Evolutionary conservation across 2,113 vertebrate species (phyloP).

Genomic region (Triplophysa tibetana): DNA sequence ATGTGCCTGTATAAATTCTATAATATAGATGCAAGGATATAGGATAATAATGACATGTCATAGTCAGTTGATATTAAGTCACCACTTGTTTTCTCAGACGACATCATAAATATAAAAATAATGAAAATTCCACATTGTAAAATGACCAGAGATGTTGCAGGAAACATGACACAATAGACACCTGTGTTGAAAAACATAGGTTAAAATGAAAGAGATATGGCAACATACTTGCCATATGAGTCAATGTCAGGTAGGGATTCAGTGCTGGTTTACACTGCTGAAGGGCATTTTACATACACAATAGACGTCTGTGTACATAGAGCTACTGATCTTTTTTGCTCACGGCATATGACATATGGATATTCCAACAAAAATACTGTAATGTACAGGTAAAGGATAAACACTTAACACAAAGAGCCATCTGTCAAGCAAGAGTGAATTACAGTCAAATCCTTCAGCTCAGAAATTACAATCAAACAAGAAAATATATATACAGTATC

Average conservation of each 20-base stretch:
- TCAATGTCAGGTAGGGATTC: constrained; percentile 23
- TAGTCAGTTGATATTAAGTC: neutral
- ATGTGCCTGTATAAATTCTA: neutral
- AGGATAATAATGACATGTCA: neutral
- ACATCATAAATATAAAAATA: neutral
- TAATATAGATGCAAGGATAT: neutral
- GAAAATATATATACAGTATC: too few relatives aligned
- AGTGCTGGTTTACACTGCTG: constrained; percentile 10
- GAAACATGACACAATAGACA: constrained; percentile 13
- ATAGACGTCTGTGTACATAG: constrained; percentile 30
- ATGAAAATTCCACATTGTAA: constrained; percentile 1
- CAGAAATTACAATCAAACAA: too few relatives aligned
- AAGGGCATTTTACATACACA: constrained; percentile 28
- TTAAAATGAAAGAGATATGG: constrained; percentile 25
- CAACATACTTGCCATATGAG: constrained; percentile 9
- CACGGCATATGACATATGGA: neutral
- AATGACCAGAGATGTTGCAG: neutral
- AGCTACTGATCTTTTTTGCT: neutral
- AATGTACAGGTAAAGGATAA: constrained; percentile 9
- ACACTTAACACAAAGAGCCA: constrained; percentile 13
- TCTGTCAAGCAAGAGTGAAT: neutral
- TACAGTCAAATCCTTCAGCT: too few relatives aligned
- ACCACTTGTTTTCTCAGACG: neutral
- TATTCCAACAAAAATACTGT: neutral
- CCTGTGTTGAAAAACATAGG: constrained; percentile 24